These are phyloP conservation scores for Crossocerus cetratus DNA, from an alignment of 2,888 invertebrate species.

Conservation along the genomic window DNA sequence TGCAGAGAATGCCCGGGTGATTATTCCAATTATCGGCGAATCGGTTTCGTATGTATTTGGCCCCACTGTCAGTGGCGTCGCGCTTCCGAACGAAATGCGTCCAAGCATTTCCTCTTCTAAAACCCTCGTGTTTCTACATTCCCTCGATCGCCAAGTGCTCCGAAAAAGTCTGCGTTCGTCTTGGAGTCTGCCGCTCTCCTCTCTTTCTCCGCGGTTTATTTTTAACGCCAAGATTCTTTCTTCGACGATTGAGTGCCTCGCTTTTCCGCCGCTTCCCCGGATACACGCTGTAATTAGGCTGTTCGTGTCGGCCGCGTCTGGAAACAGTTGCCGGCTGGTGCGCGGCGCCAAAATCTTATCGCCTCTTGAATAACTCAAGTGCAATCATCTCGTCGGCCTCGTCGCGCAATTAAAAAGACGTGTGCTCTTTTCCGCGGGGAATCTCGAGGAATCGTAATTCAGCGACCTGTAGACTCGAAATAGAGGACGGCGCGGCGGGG, in stretches of 20 bases:
- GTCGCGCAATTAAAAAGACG: too few relatives aligned
- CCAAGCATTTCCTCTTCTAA: too few relatives aligned
- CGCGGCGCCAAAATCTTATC: background rate
- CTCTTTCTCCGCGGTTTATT: slow-evolving; percentile 44
- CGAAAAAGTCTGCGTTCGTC: background rate
- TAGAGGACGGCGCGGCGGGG: too few relatives aligned
- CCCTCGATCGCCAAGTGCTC: background rate
- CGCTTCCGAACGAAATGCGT: too few relatives aligned
- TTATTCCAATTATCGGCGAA: too few relatives aligned
- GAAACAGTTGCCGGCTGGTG: slow-evolving; percentile 11
- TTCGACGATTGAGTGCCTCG: slow-evolving; percentile 33
- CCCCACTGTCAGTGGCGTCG: too few relatives aligned
- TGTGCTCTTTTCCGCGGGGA: too few relatives aligned
- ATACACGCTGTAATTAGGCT: slow-evolving; percentile 2
- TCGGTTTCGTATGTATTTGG: too few relatives aligned
- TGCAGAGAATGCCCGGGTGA: too few relatives aligned
- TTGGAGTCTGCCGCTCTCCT: slow-evolving; percentile 1
- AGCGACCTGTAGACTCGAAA: too few relatives aligned
- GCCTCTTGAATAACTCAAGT: background rate
- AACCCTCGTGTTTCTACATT: too few relatives aligned
- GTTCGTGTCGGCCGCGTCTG: slow-evolving; percentile 23
- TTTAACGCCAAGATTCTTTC: slow-evolving; percentile 50
- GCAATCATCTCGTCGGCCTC: background rate
- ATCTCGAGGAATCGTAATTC: too few relatives aligned
- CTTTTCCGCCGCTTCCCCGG: slow-evolving; percentile 30